Percentiles rank a stretch among this genome's conserved stretches.
Conservation (phyloP, 2,888 invertebrate genomes). For the Netelia inedita region DNA sequence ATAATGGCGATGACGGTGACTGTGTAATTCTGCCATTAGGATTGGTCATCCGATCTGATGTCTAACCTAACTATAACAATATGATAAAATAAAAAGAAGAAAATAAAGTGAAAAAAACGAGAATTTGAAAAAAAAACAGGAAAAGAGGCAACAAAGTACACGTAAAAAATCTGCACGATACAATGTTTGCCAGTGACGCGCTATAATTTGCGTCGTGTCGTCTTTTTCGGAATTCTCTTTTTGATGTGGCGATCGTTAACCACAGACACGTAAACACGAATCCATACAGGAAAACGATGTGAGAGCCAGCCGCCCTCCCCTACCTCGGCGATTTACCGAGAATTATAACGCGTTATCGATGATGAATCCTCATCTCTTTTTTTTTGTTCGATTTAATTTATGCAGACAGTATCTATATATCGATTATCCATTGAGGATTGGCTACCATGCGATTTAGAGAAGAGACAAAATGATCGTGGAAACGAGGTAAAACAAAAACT, state of each 20-base stretch:
- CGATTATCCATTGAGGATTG: constrained; percentile 69
- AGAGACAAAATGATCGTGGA: constrained; percentile 52
- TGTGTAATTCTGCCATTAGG: constrained; percentile 70
- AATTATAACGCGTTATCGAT: constrained; percentile 67
- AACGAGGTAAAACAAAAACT: constrained; percentile 32
- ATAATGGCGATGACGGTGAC: constrained; percentile 69
- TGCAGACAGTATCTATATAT: constrained; percentile 76
- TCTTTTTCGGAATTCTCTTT: constrained; percentile 24
- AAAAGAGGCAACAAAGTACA: neutral
- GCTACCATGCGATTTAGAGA: constrained; percentile 58
- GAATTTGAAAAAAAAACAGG: constrained; percentile 3
- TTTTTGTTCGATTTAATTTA: constrained; percentile 75
- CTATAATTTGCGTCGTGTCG: constrained; percentile 14
- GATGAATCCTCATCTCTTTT: constrained; percentile 60
- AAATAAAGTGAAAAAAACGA: constrained; percentile 19
- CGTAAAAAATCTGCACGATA: constrained; percentile 18
- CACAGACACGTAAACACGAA: neutral
- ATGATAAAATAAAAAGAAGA: constrained; percentile 49
- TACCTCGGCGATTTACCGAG: constrained; percentile 50
- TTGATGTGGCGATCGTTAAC: constrained; percentile 28
- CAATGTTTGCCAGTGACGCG: constrained; percentile 18
- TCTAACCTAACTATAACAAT: constrained; percentile 64
- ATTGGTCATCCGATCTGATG: constrained; percentile 71
- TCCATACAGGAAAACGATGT: constrained; percentile 14
- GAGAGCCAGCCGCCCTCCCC: constrained; percentile 17